phyloP scores from a whole-genome alignment of 2,113 vertebrate genomes.

The Tachysurus vachellii region DNA sequence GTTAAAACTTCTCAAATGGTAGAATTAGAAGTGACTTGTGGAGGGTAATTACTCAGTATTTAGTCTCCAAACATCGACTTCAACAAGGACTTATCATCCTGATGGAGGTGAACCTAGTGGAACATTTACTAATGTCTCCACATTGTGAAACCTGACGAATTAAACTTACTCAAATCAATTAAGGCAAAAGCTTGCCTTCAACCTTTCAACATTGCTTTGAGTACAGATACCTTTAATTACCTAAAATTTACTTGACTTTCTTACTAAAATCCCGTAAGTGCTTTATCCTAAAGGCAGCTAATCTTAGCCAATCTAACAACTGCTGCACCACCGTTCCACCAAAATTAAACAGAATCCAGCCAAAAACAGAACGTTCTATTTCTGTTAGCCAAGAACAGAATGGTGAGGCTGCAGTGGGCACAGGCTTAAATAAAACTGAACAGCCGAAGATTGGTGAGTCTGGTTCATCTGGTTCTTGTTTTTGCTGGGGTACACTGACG shows the following conservation, averaged over 20 bases:
- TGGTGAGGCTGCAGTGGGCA: too few relatives aligned
- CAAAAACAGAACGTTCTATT: background rate
- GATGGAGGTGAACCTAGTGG: background rate
- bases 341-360: background rate
- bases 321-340: background rate
- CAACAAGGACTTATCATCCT: background rate
- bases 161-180: background rate
- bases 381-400: too few relatives aligned
- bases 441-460: too few relatives aligned
- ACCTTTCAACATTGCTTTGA: background rate
- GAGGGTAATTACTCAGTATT: background rate
- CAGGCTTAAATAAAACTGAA: too few relatives aligned
- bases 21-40: background rate
- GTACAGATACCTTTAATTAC: background rate
- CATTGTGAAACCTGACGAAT: background rate
- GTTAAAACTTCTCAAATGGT: background rate
- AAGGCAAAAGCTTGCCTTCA: background rate
- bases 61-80: background rate
- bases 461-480: too few relatives aligned
- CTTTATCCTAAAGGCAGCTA: background rate
- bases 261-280: background rate
- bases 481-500: too few relatives aligned
- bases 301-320: background rate
- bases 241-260: background rate
- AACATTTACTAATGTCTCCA: background rate